Base-by-base conservation (phyloP, 2,113 vertebrate species). In the Cardinalis cardinalis region DNA sequence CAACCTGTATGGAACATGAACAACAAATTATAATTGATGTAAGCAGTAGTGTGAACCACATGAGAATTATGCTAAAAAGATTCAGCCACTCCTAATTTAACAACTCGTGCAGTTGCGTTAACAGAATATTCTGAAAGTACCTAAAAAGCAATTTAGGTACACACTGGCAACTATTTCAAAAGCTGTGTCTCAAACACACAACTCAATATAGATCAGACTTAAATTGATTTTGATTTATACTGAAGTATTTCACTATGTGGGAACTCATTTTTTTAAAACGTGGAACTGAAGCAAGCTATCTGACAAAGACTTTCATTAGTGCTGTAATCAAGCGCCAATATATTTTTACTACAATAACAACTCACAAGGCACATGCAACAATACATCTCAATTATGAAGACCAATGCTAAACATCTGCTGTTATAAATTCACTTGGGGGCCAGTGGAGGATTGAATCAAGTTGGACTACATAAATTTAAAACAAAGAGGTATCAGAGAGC, bases 341-440 rank as follows among this genome's bases (percentile, higher is more conserved):
- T 65, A 82, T 93, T 95, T 87, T 90, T 92, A 84, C 87, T 84
- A 95, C 79, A 92, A 9, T 80, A 93, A 91, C 75, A 92, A 89
- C 10, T 60, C 88, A 90, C 43, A 79, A 87, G 46, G 81, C 79
- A 95, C 55, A 56, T 82, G 89, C 76, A 94, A 96, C 44, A 56
- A 82, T 34, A 58, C 8, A 87, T 56, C 49, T 94, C 63, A 87
- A 49, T 84, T 73, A 92, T 7, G 12, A 85, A 91, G 68, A 85
- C 14, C 25, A 18, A 79, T 32, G 55, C 43, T 76, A 94, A 89
- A 75, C 84, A 91, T 36, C 55, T 81, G 84, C 40, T 78, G 17
- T 26, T 72, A 74, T 11, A 84, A 93, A 88, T 71, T 82, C 58
- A 72, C 32, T 8, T 61, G 26, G 13, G 25, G 49, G 12, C 14